Percentiles rank a stretch among this genome's conserved stretches.
phyloP scores from a whole-genome alignment of 1,140 invertebrate species.

The Sesamia nonagrioides region DNA sequence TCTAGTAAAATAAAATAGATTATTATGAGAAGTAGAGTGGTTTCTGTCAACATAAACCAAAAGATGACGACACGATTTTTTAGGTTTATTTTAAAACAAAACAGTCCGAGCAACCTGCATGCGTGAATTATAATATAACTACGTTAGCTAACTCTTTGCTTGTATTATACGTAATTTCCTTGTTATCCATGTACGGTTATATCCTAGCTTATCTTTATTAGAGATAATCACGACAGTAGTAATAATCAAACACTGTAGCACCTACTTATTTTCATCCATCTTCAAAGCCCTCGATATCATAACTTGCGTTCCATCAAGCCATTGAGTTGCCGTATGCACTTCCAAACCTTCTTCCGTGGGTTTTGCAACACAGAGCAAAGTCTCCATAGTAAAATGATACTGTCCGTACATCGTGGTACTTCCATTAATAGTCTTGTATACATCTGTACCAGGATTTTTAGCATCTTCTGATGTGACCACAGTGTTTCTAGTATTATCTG shows the following conservation, averaged over 20 bases:
- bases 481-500: constrained; percentile 49
- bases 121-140: too few species aligned
- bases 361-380: constrained; percentile 87
- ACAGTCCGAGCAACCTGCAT: too few species aligned
- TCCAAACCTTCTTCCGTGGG: constrained; percentile 90
- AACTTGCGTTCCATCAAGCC: constrained; percentile 87
- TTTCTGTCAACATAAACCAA: neutral
- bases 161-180: too few species aligned
- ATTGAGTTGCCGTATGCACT: constrained; percentile 89
- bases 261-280: constrained; percentile 34
- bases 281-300: constrained; percentile 79
- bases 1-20: constrained; percentile 72
- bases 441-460: constrained; percentile 61
- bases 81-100: too few species aligned
- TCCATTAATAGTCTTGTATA: constrained; percentile 74
- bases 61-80: too few species aligned
- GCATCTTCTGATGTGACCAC: constrained; percentile 6
- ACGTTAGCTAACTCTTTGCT: too few species aligned
- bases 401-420: constrained; percentile 60
- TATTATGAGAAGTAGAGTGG: constrained; percentile 63
- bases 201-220: constrained; percentile 82
- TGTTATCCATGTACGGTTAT: neutral
- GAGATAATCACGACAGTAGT: neutral
- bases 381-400: constrained; percentile 81
- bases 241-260: neutral